Percentiles rank a stretch among this genome's conserved stretches.
Conservation (phyloP, 23 tunicate species). For the Styela clava region DNA sequence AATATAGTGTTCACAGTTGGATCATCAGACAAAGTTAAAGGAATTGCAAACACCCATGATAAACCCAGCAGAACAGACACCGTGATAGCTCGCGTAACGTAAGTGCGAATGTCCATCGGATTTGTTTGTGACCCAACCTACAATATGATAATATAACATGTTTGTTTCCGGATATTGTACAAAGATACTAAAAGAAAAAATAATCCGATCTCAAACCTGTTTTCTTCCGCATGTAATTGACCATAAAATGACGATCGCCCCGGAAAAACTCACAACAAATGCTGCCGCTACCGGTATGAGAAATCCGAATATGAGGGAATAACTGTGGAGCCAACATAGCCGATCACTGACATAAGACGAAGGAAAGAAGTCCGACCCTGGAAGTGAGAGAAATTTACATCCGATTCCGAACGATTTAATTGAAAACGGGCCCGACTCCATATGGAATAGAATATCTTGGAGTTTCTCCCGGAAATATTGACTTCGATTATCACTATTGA, state of each 20-base stretch:
- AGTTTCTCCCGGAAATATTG: too few relatives aligned
- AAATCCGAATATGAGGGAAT: neutral
- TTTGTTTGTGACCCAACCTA: too few relatives aligned
- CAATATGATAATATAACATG: too few relatives aligned
- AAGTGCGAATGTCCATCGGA: neutral
- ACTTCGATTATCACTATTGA: too few relatives aligned
- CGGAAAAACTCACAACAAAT: neutral
- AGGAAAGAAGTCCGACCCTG: neutral
- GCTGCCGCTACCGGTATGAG: neutral
- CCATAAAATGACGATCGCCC: neutral
- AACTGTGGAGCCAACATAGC: constrained; percentile 12
- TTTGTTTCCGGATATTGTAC: too few relatives aligned
- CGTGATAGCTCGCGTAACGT: neutral
- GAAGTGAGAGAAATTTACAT: neutral
- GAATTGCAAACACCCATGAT: constrained; percentile 9
- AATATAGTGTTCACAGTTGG: neutral
- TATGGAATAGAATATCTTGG: too few relatives aligned
- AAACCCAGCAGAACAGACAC: neutral
- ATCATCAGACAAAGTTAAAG: constrained; percentile 2
- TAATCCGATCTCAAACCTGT: constrained; percentile 8
- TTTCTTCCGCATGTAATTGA: neutral
- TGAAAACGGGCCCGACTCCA: too few relatives aligned
- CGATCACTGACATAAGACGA: constrained; percentile 1
- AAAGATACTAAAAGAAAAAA: too few relatives aligned
- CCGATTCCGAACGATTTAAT: too few relatives aligned